phyloP scores from a whole-genome alignment of 35 echinoderm and acorn worm species.

The Holothuria glaberrima region DNA sequence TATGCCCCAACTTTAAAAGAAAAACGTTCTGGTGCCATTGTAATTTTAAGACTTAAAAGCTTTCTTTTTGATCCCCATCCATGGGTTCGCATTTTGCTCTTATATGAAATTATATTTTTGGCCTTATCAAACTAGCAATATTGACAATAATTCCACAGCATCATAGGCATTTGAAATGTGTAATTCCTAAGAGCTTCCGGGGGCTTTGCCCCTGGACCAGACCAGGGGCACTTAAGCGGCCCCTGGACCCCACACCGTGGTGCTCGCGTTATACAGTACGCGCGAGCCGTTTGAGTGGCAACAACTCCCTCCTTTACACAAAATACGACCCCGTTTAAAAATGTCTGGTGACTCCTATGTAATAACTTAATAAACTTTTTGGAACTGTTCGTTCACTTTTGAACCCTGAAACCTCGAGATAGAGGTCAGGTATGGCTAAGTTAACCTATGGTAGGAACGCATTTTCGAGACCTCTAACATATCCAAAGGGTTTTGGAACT shows the following conservation, averaged over 20 bases:
- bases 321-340: neutral
- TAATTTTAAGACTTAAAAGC: neutral
- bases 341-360: neutral
- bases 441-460: too few species aligned
- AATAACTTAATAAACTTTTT: too few species aligned
- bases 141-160: neutral
- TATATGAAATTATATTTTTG: neutral
- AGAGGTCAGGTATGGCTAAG: too few species aligned
- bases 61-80: neutral
- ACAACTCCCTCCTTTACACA: neutral
- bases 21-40: neutral
- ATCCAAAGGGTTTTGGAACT: too few species aligned
- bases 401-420: too few species aligned
- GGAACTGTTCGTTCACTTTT: too few species aligned
- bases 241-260: neutral
- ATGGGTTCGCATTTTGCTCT: neutral
- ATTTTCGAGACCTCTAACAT: too few species aligned
- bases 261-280: neutral
- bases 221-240: neutral
- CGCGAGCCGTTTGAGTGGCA: neutral
- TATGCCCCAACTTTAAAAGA: slow-evolving; percentile 10
- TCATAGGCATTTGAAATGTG: neutral
- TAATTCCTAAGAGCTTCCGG: neutral
- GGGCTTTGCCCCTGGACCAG: neutral
- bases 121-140: slow-evolving; percentile 2